Conservation (phyloP, 2,113 vertebrate genomes). For the Hemiscyllium ocellatum region DNA sequence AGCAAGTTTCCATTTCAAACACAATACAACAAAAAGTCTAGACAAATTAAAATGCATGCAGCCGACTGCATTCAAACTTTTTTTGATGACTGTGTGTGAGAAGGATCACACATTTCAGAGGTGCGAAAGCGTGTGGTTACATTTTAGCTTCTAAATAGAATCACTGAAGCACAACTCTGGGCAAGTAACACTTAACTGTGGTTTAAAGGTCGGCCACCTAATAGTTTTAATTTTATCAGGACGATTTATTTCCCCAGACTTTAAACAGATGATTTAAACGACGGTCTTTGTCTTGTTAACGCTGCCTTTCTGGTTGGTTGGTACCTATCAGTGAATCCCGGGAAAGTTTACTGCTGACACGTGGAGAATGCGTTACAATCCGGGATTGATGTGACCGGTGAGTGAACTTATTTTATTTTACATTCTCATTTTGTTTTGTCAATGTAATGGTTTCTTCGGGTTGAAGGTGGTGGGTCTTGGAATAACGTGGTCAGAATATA, state of each 20-base stretch:
- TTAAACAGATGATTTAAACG: not conserved
- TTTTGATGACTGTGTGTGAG: conserved; percentile 36
- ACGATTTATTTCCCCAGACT: not conserved
- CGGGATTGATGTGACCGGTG: not conserved
- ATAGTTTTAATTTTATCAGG: not conserved
- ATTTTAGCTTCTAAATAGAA: not conserved
- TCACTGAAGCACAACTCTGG: not conserved
- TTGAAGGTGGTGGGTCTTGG: not conserved
- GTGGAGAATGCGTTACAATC: not conserved
- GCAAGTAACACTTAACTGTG: not conserved
- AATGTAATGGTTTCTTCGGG: not conserved
- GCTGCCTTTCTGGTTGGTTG: not conserved
- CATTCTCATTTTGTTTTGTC: not conserved
- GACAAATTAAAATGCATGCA: not conserved
- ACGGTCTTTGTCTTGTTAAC: not conserved
- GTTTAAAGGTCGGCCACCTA: not conserved
- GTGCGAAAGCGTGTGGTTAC: conserved; percentile 31
- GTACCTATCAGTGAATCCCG: not conserved
- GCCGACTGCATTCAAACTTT: not conserved
- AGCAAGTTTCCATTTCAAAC: conserved; percentile 18
- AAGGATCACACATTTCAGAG: conserved; percentile 23
- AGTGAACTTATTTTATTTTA: not conserved
- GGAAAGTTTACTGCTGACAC: not conserved
- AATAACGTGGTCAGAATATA: not conserved
- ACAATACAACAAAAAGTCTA: not conserved